Base-by-base conservation (phyloP, 1,140 invertebrate genomes). In the Colletes gigas region DNA sequence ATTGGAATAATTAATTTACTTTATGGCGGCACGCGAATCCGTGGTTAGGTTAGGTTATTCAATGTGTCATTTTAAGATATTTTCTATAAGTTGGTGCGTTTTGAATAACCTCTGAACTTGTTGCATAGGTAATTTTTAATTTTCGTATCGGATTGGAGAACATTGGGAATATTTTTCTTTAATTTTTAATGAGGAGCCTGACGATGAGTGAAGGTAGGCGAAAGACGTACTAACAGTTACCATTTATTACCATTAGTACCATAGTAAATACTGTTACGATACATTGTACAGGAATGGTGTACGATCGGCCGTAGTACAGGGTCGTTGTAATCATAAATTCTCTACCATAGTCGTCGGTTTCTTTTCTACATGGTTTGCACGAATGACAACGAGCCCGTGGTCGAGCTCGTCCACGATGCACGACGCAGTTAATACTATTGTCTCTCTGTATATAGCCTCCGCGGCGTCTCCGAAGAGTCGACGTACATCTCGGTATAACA, bases 191-290 rank as follows among this genome's bases (percentile, higher is more conserved):
- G 30, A 30, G 44, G 44, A 47, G 44, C 6, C 9, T 9, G 44
- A n/a, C n/a, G n/a, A n/a, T n/a, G n/a, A 21, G 44, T 9, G 7
- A 52, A 54, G 47, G 7, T 0, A 5, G 7, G 50, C 30, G 2
- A 3, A 0, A 12, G 39, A 75, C 86, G 84, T 92, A 92, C 90
- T 91, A 92, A 91, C 88, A 89, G 88, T 88, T 88, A 82, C 89
- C 82, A 81, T 92, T 91, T 91, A 91, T 90, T 89, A 87, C 85
- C 87, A 88, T 91, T 92, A 91, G 86, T 90, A 88, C 88, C 82
- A 91, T 89, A 91, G 87, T 84, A 92, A 93, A 93, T 93, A 93
- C 91, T 93, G 91, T 92, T 92, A 92, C 85, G 80, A 92, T 92
- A 91, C 86, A 92, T 92, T 88, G 81, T 92, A 82, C 86, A 92